Conservation (phyloP, 2,888 invertebrate species). For the Aradus depressus region DNA sequence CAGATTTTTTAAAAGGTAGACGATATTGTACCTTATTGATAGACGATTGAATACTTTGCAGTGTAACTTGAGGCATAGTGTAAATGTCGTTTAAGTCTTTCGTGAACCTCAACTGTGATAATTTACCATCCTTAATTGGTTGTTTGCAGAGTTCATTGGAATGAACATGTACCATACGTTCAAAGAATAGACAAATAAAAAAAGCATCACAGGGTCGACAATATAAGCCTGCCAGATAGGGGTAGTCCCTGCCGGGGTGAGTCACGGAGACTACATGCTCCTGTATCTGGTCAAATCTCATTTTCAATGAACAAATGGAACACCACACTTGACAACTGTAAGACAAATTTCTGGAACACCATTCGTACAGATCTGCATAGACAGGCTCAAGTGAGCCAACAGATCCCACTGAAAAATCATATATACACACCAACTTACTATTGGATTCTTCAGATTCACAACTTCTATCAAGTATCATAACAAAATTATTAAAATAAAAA, state of each 20-base stretch:
- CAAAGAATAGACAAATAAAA: background rate
- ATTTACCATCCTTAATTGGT: background rate
- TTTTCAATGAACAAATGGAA: background rate
- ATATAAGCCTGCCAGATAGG: background rate
- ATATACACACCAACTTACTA: background rate
- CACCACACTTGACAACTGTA: background rate
- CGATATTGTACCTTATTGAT: too few relatives aligned
- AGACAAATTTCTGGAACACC: conserved; percentile 4
- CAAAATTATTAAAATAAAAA: too few relatives aligned
- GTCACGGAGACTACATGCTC: background rate
- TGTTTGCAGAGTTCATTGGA: background rate
- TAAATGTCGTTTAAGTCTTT: too few relatives aligned
- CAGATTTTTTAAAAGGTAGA: too few relatives aligned
- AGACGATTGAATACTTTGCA: too few relatives aligned
- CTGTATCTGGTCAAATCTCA: background rate
- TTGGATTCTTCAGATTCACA: background rate
- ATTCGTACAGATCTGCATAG: background rate
- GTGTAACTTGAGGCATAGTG: too few relatives aligned
- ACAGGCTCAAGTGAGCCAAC: background rate
- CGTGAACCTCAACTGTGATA: too few relatives aligned
- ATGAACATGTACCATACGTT: conserved; percentile 2
- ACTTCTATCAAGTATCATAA: too few relatives aligned
- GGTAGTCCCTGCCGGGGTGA: background rate
- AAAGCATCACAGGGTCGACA: conserved; percentile 1
- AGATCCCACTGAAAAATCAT: background rate